Conservation (phyloP, 2,888 invertebrate genomes). For the Tuta absoluta region DNA sequence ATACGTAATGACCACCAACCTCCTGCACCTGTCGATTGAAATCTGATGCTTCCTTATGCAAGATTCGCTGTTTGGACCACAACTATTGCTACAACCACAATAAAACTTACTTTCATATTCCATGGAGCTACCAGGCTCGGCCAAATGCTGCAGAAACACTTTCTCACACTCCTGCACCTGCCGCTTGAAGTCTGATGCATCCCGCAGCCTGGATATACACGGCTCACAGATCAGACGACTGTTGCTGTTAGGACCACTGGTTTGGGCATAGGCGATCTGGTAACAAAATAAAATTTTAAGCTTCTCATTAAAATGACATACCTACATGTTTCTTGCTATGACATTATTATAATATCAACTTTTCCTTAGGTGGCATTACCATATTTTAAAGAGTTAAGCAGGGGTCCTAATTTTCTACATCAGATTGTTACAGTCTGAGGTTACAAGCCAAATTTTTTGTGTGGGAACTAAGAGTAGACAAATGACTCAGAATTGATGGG, state of each 20-base stretch:
- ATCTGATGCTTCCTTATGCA: too few species aligned
- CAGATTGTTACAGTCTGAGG: too few species aligned
- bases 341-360: neutral
- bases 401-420: too few species aligned
- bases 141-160: slow-evolving; percentile 66
- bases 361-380: too few species aligned
- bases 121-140: slow-evolving; percentile 47
- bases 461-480: too few species aligned
- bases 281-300: neutral
- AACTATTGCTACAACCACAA: too few species aligned
- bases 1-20: too few species aligned
- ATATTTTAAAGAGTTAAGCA: too few species aligned
- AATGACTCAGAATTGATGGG: too few species aligned
- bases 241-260: slow-evolving; percentile 69
- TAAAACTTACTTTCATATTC: slow-evolving; percentile 45
- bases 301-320: neutral
- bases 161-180: slow-evolving; percentile 73
- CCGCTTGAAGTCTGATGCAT: slow-evolving; percentile 68
- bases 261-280: slow-evolving; percentile 68
- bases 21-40: too few species aligned
- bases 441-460: too few species aligned
- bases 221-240: slow-evolving; percentile 73
- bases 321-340: neutral
- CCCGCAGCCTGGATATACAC: slow-evolving; percentile 69
- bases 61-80: too few species aligned